Evolutionary conservation across 2,113 vertebrate species (phyloP), one percentile per base, ranked within the genome.

Genomic region (Gobius niger): DNA sequence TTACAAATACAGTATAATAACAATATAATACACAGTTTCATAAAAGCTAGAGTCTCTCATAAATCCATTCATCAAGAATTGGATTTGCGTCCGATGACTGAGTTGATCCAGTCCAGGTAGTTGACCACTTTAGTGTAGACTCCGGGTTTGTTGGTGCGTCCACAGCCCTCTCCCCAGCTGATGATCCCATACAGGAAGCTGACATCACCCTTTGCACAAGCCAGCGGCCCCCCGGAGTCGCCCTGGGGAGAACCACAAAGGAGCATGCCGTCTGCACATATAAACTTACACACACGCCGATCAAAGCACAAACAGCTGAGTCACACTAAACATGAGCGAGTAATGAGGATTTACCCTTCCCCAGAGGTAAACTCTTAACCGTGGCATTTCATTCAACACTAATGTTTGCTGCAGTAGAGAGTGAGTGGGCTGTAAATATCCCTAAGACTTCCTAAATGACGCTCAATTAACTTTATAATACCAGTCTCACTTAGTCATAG

Each of bases 141-240:
- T 0, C 96, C 96, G 0, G 97, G 97, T 79, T 94, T 98, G 50
- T 90, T 85, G 4, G 86, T 54, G 49, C 82, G 84, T 14, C 93
- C 93, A 0, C 97, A 99, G 81, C 96, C 96, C 0, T 97, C 95
- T 0, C 96, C 96, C 97, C 97, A 99, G 88, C 96, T 98, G 90
- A 97, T 90, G 86, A 98, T 80, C 34, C 98, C 98, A 0, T 95
- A 96, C 47, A 98, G 91, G 77, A 96, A 96, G 63, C 93, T 93
- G 73, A 94, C 89, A 0, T 93, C 92, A 0, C 92, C 42, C 72
- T 82, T 67, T 64, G 90, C 90, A 41, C 96, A 99, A 40, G 90
- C 93, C 81, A 99, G 86, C 1, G 96, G 95, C 10, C 97, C 97
- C 0, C 96, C 97, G 0, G 96, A 98, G 88, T 99, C 97, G 2